Evolutionary conservation across 2,113 vertebrate species (phyloP).

Genomic region (Enhydra lutris): DNA sequence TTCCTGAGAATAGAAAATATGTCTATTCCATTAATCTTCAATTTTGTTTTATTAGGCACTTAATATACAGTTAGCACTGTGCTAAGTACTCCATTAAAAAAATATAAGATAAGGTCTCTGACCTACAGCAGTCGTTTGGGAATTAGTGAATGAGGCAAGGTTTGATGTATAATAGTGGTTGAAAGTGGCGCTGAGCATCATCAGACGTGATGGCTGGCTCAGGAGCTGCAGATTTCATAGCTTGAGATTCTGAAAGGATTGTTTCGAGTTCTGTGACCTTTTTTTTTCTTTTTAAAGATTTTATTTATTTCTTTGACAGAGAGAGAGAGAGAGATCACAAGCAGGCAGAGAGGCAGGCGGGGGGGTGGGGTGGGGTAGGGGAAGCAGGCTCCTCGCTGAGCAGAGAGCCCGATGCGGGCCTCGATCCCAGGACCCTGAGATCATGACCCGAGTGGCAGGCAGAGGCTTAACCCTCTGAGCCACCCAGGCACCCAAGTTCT

Average conservation of each 20-base stretch:
- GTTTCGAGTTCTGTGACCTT: constrained; percentile 20
- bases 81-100: neutral
- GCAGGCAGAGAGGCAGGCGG: too few species aligned
- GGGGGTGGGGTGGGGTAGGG: too few species aligned
- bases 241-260: constrained; percentile 7
- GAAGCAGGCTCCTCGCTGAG: too few species aligned
- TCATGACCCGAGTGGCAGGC: too few species aligned
- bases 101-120: neutral
- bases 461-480: too few species aligned
- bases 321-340: too few species aligned
- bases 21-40: neutral
- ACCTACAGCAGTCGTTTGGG: neutral
- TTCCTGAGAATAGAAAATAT: constrained; percentile 27
- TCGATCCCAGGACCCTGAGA: too few species aligned
- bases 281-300: too few species aligned
- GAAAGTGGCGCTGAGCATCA: neutral
- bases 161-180: neutral
- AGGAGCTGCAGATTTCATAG: neutral
- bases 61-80: neutral
- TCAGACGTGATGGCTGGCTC: neutral
- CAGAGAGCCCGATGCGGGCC: too few species aligned
- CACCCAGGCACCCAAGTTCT: neutral
- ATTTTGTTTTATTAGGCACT: neutral
- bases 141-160: neutral
- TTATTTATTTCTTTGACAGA: too few species aligned